A percentile compares a stretch with the other conserved stretches of the same genome.
Conservation (phyloP, 2,797 vertebrate species). For the Poeciliopsis gracilis region DNA sequence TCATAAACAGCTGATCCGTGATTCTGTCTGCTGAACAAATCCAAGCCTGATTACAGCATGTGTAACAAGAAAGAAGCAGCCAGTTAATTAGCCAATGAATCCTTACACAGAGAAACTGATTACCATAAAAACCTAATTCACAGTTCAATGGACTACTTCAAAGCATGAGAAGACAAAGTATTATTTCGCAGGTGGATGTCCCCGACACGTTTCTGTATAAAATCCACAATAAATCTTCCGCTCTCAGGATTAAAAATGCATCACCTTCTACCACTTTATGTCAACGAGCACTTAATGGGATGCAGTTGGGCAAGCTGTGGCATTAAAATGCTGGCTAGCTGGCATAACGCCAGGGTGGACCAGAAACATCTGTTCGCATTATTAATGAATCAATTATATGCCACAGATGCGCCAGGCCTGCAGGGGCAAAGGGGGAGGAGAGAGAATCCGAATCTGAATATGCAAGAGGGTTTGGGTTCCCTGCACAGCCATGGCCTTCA, state of each 20-base stretch:
- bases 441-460: slow-evolving; percentile 30
- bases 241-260: slow-evolving; percentile 45
- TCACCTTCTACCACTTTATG: slow-evolving; percentile 53
- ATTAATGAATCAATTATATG: slow-evolving; percentile 83
- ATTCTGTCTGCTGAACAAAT: slow-evolving; percentile 8
- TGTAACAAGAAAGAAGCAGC: slow-evolving; percentile 14
- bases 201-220: slow-evolving; percentile 19
- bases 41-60: slow-evolving; percentile 14
- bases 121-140: slow-evolving; percentile 10
- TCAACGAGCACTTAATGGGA: slow-evolving; percentile 58
- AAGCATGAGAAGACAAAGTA: slow-evolving; percentile 5
- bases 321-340: slow-evolving; percentile 54
- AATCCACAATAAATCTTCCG: slow-evolving; percentile 26
- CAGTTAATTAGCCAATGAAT: slow-evolving; percentile 15
- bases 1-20: not conserved
- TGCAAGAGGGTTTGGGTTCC: slow-evolving; percentile 39
- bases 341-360: slow-evolving; percentile 61
- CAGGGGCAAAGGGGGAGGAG: slow-evolving; percentile 37
- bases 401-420: slow-evolving; percentile 76
- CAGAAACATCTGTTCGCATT: slow-evolving; percentile 81
- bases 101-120: slow-evolving; percentile 7
- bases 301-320: slow-evolving; percentile 47
- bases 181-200: slow-evolving; percentile 17
- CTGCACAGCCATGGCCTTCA: slow-evolving; percentile 52
- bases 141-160: slow-evolving; percentile 21